A percentile compares a stretch with the other conserved stretches of the same genome.
Evolutionary conservation across 2,797 vertebrate species (phyloP).

Genomic region (Dendrocincla fuliginosa): DNA sequence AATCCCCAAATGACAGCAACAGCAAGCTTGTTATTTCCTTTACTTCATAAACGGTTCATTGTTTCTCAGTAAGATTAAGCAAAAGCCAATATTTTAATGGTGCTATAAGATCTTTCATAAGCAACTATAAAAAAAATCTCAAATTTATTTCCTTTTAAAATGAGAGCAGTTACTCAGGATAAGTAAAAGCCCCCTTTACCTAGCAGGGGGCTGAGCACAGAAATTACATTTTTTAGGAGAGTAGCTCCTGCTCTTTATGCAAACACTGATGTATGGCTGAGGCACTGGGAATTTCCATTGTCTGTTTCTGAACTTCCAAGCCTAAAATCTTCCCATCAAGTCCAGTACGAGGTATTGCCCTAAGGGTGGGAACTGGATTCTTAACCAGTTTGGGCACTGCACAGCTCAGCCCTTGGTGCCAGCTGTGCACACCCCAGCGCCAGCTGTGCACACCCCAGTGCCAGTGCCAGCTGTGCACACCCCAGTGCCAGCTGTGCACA

Average conservation of each 20-base stretch:
- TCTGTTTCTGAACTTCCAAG: not conserved
- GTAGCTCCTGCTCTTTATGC: not conserved
- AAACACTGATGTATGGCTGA: not conserved
- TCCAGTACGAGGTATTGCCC: fast-evolving
- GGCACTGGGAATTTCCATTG: not conserved
- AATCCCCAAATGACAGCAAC: not conserved
- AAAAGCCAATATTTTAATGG: not conserved
- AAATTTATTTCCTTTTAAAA: not conserved
- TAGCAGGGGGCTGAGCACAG: not conserved
- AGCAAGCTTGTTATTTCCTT: not conserved
- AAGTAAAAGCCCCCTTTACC: not conserved
- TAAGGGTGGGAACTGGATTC: fast-evolving
- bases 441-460: not conserved
- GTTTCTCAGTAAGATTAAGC: not conserved
- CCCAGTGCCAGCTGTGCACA: not conserved
- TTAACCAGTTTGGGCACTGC: not conserved
- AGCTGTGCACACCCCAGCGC: not conserved
- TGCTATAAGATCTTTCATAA: not conserved
- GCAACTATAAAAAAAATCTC: not conserved
- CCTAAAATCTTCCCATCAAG: not conserved
- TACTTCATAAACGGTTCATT: not conserved
- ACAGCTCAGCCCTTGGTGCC: not conserved
- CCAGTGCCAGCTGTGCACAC: not conserved
- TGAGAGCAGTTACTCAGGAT: not conserved
- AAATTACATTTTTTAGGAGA: not conserved